Conservation (phyloP, 1,140 invertebrate species). For the Bombus confusus region DNA sequence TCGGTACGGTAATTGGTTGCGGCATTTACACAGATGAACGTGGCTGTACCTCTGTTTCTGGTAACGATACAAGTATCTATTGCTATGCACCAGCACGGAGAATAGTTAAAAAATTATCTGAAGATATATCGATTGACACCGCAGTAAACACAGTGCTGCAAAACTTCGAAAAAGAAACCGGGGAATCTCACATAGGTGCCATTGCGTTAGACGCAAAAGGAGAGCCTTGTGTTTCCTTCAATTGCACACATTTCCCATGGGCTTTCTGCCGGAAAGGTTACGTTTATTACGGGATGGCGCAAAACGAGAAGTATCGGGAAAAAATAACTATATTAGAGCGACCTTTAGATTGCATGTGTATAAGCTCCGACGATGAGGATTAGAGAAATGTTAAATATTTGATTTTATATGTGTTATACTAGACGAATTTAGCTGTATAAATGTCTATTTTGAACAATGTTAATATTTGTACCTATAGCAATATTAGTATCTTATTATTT, state of each 20-base stretch:
- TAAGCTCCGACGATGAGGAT: slow-evolving; percentile 34
- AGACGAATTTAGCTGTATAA: not conserved
- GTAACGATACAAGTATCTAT: slow-evolving; percentile 60
- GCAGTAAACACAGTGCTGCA: slow-evolving; percentile 46
- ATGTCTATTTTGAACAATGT: not conserved
- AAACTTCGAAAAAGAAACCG: slow-evolving; percentile 41
- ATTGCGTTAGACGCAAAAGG: slow-evolving; percentile 56
- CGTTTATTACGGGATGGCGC: slow-evolving; percentile 60
- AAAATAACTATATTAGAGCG: slow-evolving; percentile 58
- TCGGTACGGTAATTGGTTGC: slow-evolving; percentile 64
- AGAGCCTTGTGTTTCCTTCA: slow-evolving; percentile 53
- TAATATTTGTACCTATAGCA: not conserved
- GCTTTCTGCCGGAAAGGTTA: slow-evolving; percentile 59
- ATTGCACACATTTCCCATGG: slow-evolving; percentile 65
- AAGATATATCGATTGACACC: not conserved
- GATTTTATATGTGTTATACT: not conserved
- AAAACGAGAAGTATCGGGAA: slow-evolving; percentile 56
- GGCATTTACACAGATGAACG: slow-evolving; percentile 63
- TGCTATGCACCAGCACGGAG: slow-evolving; percentile 57
- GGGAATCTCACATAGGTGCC: slow-evolving; percentile 43
- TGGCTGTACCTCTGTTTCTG: slow-evolving; percentile 62
- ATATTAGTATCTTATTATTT: not conserved
- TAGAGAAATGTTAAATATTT: not conserved
- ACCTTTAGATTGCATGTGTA: slow-evolving; percentile 62
- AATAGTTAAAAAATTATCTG: slow-evolving; percentile 49